phyloP scores from a whole-genome alignment of 1,140 invertebrate genomes.

The Drosophila nigromelanica region DNA sequence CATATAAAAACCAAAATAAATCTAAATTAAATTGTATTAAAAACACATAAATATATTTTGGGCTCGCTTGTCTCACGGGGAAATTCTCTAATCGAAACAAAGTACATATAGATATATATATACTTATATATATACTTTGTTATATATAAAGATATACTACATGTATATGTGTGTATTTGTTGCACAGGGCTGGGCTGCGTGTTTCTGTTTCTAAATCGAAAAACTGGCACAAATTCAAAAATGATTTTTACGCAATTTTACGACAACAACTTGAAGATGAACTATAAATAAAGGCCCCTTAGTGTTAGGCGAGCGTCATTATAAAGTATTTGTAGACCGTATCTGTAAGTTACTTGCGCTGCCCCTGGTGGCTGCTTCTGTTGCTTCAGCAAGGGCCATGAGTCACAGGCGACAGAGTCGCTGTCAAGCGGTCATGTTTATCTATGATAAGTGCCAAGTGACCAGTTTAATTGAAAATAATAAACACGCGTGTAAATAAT shows the following conservation, averaged over 20 bases:
- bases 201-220: constrained; percentile 43
- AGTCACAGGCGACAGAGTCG: constrained; percentile 37
- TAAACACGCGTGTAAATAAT: constrained; percentile 81
- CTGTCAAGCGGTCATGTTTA: constrained; percentile 51
- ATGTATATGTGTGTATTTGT: constrained; percentile 8
- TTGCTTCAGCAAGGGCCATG: constrained; percentile 46
- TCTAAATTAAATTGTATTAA: constrained; percentile 74
- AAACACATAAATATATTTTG: constrained; percentile 76
- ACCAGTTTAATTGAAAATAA: constrained; percentile 78
- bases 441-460: constrained; percentile 65
- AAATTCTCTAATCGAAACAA: constrained; percentile 42
- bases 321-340: constrained; percentile 61
- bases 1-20: constrained; percentile 18
- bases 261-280: constrained; percentile 77
- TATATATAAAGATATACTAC: constrained; percentile 19
- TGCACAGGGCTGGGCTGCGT: constrained; percentile 35
- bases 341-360: constrained; percentile 53
- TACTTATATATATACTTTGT: constrained; percentile 26
- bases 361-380: constrained; percentile 14
- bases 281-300: constrained; percentile 73
- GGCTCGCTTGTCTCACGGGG: constrained; percentile 44
- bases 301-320: constrained; percentile 28
- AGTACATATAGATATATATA: constrained; percentile 23
- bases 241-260: constrained; percentile 81
- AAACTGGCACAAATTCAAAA: constrained; percentile 81